Percentiles rank a stretch among this genome's conserved stretches.
Conservation (phyloP, 2,888 invertebrate genomes). For the Idaea aversata region DNA sequence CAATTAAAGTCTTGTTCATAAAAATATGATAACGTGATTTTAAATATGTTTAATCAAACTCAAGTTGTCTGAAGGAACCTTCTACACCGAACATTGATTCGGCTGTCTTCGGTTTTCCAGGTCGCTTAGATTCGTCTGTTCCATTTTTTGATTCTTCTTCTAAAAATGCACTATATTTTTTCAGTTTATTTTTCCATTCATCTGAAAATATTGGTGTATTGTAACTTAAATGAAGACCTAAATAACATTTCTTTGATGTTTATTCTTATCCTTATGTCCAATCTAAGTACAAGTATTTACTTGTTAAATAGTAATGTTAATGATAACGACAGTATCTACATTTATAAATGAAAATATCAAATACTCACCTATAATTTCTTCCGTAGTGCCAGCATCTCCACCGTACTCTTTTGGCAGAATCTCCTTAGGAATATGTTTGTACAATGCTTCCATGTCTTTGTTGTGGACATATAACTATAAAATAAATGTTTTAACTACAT, state of each 20-base stretch:
- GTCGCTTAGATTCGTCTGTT: slow-evolving; percentile 77
- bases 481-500: slow-evolving; percentile 2
- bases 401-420: slow-evolving; percentile 84
- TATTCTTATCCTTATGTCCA: no score
- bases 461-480: slow-evolving; percentile 78
- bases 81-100: slow-evolving; percentile 78
- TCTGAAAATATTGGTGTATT: slow-evolving; percentile 38
- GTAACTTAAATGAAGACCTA: no score
- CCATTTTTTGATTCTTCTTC: slow-evolving; percentile 72
- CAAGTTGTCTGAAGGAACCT: slow-evolving; percentile 77
- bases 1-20: no score
- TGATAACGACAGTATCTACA: no score
- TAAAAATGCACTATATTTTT: slow-evolving; percentile 72
- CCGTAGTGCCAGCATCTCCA: slow-evolving; percentile 78
- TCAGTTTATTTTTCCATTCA: slow-evolving; percentile 66
- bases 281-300: no score
- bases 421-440: slow-evolving; percentile 50
- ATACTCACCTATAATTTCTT: slow-evolving; percentile 58
- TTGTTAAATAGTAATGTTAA: no score
- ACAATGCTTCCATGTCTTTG: slow-evolving; percentile 77
- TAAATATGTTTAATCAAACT: slow-evolving; percentile 47
- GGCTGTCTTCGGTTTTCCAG: slow-evolving; percentile 76
- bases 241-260: no score
- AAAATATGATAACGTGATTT: no score
- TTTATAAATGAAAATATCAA: no score